A percentile compares a stretch with the other conserved stretches of the same genome.
Evolutionary conservation across 1,140 invertebrate genomes (phyloP).

Genomic region (Temnothorax curvispinosus): DNA sequence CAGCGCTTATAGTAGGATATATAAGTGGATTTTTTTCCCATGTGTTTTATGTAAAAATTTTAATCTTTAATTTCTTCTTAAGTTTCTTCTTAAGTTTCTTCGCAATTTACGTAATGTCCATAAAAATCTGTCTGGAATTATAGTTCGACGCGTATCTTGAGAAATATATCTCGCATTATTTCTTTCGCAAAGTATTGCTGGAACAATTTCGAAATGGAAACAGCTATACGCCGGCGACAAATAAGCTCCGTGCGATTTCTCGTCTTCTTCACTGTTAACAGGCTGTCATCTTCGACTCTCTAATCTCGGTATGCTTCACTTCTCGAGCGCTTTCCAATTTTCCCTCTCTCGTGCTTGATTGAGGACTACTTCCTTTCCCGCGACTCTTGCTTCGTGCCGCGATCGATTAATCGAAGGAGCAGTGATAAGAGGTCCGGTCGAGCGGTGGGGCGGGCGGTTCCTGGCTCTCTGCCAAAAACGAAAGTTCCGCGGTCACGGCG

Average conservation of each 20-base stretch:
- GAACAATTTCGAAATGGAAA: background rate
- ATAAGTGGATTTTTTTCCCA: background rate
- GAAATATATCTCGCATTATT: background rate
- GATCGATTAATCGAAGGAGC: slow-evolving; percentile 58
- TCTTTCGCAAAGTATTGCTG: background rate
- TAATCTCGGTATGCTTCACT: slow-evolving; percentile 41
- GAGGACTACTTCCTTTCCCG: slow-evolving; percentile 22
- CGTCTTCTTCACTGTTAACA: slow-evolving; percentile 26
- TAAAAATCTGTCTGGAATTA: background rate
- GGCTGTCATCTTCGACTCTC: slow-evolving; percentile 46
- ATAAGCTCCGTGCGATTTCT: slow-evolving; percentile 21
- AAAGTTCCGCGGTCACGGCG: slow-evolving; percentile 45
- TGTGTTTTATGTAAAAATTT: background rate
- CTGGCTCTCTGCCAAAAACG: slow-evolving; percentile 50
- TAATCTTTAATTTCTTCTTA: background rate
- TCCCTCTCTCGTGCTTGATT: slow-evolving; percentile 33
- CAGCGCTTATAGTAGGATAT: background rate
- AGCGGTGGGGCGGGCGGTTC: background rate
- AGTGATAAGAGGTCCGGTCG: slow-evolving; percentile 23
- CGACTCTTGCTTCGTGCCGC: background rate
- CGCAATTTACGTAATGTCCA: background rate
- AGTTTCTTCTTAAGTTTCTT: background rate
- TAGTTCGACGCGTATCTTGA: background rate
- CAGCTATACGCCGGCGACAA: background rate
- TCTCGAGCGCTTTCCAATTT: slow-evolving; percentile 50